phyloP scores from a whole-genome alignment of 2,888 invertebrate genomes.

The Steinernema scapterisci region DNA sequence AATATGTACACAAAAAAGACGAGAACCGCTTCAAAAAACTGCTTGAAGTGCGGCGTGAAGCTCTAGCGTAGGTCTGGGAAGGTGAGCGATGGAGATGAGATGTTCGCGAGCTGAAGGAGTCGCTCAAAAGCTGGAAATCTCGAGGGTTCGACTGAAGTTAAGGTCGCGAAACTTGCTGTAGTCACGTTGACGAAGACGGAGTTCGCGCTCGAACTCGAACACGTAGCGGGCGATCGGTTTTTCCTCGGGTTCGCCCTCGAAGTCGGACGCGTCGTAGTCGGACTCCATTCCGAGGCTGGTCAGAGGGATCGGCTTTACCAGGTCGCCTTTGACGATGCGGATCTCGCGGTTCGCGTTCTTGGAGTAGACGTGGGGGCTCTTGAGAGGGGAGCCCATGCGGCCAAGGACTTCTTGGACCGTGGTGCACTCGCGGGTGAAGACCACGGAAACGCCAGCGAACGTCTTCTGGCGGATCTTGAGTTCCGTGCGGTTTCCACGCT shows the following conservation, averaged over 20 bases:
- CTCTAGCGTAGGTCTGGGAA: too few relatives aligned
- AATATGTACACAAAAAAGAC: background rate
- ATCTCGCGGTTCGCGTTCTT: conserved; percentile 38
- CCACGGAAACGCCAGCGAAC: conserved; percentile 43
- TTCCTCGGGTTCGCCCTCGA: background rate
- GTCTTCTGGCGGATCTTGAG: conserved; percentile 36
- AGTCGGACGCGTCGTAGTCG: conserved; percentile 44
- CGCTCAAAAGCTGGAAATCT: background rate
- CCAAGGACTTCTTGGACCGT: conserved; percentile 41
- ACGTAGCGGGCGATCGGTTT: background rate
- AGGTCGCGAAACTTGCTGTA: conserved; percentile 24
- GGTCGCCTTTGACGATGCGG: conserved; percentile 46
- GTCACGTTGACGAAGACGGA: background rate
- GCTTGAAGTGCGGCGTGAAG: background rate
- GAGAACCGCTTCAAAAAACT: background rate
- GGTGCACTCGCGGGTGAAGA: conserved; percentile 41
- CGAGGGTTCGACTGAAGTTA: background rate
- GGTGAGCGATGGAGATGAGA: background rate
- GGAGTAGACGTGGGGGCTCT: conserved; percentile 48
- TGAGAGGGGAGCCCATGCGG: conserved; percentile 46
- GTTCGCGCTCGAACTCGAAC: conserved; percentile 17
- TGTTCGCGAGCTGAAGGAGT: background rate
- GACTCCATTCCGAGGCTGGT: conserved; percentile 46
- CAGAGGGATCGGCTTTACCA: conserved; percentile 48
- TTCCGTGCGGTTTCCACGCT: conserved; percentile 40